Conservation (phyloP, 2,113 vertebrate species). For the Chlorocebus sabaeus region DNA sequence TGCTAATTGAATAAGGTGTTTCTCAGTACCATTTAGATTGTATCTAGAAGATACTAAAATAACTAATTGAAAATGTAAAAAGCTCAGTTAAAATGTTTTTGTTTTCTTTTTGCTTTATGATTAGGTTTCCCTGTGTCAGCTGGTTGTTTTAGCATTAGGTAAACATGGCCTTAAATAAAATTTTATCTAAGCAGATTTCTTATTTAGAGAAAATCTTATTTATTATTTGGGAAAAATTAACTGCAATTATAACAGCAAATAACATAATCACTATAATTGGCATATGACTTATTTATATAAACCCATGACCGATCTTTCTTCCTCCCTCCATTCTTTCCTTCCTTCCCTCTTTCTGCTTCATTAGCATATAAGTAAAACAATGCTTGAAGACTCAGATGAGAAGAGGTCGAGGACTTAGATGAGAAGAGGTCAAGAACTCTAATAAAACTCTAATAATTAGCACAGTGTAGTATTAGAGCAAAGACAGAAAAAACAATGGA, state of each 20-base stretch:
- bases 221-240: background rate
- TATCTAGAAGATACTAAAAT: background rate
- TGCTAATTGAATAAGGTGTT: background rate
- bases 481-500: background rate
- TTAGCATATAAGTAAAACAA: background rate
- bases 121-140: background rate
- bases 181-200: background rate
- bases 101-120: background rate
- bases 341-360: background rate
- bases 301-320: too few relatives aligned
- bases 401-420: background rate
- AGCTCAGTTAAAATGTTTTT: background rate
- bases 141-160: background rate
- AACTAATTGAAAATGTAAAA: background rate
- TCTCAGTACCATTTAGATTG: background rate
- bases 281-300: background rate
- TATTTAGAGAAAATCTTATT: background rate
- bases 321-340: background rate
- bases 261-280: background rate
- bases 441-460: background rate
- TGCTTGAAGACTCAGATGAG: background rate
- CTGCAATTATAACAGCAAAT: background rate
- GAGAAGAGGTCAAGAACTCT: background rate
- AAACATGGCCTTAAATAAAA: background rate
- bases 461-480: background rate